Percentiles rank a stretch among this genome's conserved stretches.
Conservation (phyloP, 2,888 invertebrate species). For the Cephus pulcher region DNA sequence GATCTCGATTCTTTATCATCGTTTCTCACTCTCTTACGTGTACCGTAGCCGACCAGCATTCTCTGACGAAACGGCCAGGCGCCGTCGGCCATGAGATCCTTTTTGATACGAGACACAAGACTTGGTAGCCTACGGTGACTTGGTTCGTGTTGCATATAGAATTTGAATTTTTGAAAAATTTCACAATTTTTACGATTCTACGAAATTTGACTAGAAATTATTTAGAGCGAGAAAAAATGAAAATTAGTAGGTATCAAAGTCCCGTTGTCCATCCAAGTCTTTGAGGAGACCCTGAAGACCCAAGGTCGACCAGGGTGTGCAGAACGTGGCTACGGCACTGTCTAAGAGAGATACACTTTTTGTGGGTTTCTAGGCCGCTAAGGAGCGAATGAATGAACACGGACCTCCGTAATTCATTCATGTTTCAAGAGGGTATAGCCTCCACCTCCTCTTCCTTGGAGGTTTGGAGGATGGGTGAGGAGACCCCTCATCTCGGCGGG, state of each 20-base stretch:
- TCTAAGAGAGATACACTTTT: constrained; percentile 49
- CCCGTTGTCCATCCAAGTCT: not conserved
- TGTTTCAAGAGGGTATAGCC: constrained; percentile 57
- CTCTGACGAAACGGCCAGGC: not conserved
- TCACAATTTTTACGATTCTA: not conserved
- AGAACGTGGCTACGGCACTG: constrained; percentile 34
- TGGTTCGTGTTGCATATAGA: not conserved
- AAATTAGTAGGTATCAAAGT: not conserved
- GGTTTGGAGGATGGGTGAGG: constrained; percentile 21
- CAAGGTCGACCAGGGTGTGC: constrained; percentile 6
- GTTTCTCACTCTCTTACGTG: constrained; percentile 6
- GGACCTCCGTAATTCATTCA: constrained; percentile 64
- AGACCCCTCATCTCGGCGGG: constrained; percentile 49
- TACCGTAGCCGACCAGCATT: not conserved
- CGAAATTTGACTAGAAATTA: not conserved
- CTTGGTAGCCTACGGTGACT: no score
- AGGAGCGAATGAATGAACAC: constrained; percentile 63
- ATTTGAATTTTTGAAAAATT: not conserved
- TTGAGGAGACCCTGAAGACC: not conserved
- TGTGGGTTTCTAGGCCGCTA: constrained; percentile 60
- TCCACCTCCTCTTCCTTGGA: constrained; percentile 28
- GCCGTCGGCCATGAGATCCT: not conserved
- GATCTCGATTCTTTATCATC: constrained; percentile 40
- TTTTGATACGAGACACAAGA: not conserved
- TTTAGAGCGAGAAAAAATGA: not conserved